phyloP scores from a whole-genome alignment of 2,888 invertebrate species.

The Sesia apiformis region DNA sequence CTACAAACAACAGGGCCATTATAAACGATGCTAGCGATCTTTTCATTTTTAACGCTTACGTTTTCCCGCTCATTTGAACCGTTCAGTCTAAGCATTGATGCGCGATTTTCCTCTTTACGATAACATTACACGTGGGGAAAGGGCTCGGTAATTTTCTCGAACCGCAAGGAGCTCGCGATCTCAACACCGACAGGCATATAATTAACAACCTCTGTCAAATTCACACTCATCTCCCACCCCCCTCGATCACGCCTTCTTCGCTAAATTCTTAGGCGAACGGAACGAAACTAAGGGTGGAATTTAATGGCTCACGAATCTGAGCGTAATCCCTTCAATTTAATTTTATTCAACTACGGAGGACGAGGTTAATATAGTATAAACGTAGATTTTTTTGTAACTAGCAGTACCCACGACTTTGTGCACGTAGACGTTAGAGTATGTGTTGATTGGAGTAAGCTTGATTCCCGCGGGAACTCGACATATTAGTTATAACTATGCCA shows the following conservation, averaged over 20 bases:
- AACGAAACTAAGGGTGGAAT: slow-evolving; percentile 20
- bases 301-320: slow-evolving; percentile 10
- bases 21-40: no score
- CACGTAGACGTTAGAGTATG: no score
- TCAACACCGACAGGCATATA: slow-evolving; percentile 42
- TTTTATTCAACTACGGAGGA: no score
- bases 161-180: slow-evolving; percentile 30
- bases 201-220: slow-evolving; percentile 64
- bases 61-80: not conserved
- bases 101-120: slow-evolving; percentile 36
- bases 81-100: not conserved
- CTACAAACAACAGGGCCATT: no score
- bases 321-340: not conserved
- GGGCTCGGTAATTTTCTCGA: slow-evolving; percentile 40
- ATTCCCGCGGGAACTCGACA: no score
- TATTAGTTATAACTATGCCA: no score
- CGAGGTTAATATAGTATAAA: no score
- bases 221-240: slow-evolving; percentile 47
- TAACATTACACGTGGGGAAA: slow-evolving; percentile 42
- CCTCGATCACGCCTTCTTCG: slow-evolving; percentile 21
- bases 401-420: no score
- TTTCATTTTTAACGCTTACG: no score
- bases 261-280: slow-evolving; percentile 33
- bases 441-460: no score
- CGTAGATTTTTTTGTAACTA: no score